These are phyloP conservation scores for Cariama cristata DNA, from an alignment of 2,113 vertebrate species.

Conservation along the genomic window DNA sequence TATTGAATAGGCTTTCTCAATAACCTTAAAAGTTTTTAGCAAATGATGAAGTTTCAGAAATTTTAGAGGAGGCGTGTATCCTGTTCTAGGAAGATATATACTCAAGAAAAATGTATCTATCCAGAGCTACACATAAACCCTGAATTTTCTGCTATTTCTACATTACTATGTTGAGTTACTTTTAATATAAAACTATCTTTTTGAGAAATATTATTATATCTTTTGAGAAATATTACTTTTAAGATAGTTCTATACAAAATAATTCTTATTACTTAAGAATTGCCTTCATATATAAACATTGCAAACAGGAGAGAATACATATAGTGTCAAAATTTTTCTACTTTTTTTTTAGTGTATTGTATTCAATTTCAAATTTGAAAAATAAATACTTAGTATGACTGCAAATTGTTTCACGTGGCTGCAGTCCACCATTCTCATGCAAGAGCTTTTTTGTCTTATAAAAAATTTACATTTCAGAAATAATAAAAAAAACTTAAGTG, in stretches of 20 bases:
- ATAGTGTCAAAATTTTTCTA: neutral
- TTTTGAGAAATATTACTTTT: neutral
- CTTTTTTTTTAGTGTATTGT: neutral
- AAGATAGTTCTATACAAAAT: neutral
- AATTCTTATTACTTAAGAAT: neutral
- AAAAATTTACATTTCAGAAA: neutral
- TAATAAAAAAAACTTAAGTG: neutral
- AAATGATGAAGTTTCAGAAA: neutral
- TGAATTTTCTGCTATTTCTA: neutral
- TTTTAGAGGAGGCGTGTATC: neutral
- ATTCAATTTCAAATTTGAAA: neutral
- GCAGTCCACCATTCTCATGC: neutral
- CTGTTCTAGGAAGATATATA: neutral
- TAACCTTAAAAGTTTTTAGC: neutral
- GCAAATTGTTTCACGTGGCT: neutral
- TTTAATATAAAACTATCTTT: neutral
- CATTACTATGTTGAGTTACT: neutral
- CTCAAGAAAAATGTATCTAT: neutral
- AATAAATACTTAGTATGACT: neutral
- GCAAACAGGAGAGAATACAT: neutral
- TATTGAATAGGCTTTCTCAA: neutral
- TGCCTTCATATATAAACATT: neutral
- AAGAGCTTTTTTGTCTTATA: neutral
- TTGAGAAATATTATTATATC: too few species aligned
- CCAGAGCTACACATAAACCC: neutral